Evolutionary conservation across 2,113 vertebrate genomes (phyloP).

Genomic region (Mormyrus iriodes): DNA sequence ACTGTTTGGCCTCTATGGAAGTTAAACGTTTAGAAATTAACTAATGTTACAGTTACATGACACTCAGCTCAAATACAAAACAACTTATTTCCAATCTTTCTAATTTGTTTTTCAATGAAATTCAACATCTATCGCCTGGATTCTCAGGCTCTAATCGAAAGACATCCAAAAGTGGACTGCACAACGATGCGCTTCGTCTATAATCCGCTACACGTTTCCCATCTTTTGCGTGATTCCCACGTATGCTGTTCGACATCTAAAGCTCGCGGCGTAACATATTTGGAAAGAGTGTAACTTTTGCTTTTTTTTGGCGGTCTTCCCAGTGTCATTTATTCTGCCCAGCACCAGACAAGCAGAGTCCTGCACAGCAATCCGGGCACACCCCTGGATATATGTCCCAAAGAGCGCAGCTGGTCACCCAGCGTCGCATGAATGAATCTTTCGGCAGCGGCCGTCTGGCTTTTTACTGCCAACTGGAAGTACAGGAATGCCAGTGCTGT

Average conservation of each 20-base stretch:
- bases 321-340: neutral
- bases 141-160: neutral
- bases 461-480: conserved; percentile 50
- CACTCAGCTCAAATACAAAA: neutral
- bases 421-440: conserved; percentile 37
- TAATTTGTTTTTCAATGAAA: neutral
- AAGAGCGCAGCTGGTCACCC: neutral
- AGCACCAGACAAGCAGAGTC: neutral
- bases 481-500: conserved; percentile 34
- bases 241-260: neutral
- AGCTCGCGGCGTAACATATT: neutral
- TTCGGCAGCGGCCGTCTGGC: conserved; percentile 17
- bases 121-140: neutral
- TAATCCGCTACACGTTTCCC: neutral
- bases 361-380: conserved; percentile 4
- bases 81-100: neutral
- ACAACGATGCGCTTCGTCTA: neutral
- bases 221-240: neutral
- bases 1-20: neutral
- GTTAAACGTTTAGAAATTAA: neutral
- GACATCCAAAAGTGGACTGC: neutral
- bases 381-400: conserved; percentile 10
- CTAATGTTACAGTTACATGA: neutral
- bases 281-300: neutral
- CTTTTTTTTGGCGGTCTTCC: neutral